These are phyloP conservation scores for Sialis fuliginosa DNA, from an alignment of 2,888 invertebrate species.

Conservation along the genomic window DNA sequence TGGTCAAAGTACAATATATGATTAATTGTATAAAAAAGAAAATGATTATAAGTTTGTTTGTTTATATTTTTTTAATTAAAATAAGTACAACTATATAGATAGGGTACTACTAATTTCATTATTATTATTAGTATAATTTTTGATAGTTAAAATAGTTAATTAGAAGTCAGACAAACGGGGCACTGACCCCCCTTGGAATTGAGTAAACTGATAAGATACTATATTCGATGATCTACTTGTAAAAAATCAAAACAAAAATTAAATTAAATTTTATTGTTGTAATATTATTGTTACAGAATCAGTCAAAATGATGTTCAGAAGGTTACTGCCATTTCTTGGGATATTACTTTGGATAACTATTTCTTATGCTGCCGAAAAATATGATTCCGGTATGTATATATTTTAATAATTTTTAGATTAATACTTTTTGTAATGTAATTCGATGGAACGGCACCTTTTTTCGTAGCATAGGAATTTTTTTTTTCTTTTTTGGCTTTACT, in stretches of 20 bases:
- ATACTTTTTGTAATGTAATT: neutral
- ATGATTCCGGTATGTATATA: neutral
- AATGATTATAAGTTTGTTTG: too few relatives aligned
- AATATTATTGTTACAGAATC: slow-evolving; percentile 1
- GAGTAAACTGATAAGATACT: too few relatives aligned
- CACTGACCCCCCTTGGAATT: too few relatives aligned
- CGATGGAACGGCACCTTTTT: neutral
- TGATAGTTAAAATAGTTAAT: too few relatives aligned
- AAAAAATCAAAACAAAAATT: neutral
- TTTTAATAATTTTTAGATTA: neutral
- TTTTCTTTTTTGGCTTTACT: neutral
- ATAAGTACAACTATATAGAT: too few relatives aligned
- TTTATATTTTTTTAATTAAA: too few relatives aligned
- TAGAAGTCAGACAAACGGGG: too few relatives aligned
- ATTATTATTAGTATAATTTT: too few relatives aligned
- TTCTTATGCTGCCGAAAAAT: slow-evolving; percentile 1
- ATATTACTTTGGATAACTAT: neutral
- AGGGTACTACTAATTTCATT: too few relatives aligned
- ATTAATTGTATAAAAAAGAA: too few relatives aligned
- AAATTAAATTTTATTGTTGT: neutral
- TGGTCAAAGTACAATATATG: too few relatives aligned
- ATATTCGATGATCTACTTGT: too few relatives aligned
- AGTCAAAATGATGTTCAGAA: neutral
- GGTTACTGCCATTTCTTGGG: neutral
- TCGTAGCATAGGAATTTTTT: neutral